A percentile compares a stretch with the other conserved stretches of the same genome.
phyloP scores from a whole-genome alignment of 2,113 vertebrate genomes.

The Nibea albiflora region DNA sequence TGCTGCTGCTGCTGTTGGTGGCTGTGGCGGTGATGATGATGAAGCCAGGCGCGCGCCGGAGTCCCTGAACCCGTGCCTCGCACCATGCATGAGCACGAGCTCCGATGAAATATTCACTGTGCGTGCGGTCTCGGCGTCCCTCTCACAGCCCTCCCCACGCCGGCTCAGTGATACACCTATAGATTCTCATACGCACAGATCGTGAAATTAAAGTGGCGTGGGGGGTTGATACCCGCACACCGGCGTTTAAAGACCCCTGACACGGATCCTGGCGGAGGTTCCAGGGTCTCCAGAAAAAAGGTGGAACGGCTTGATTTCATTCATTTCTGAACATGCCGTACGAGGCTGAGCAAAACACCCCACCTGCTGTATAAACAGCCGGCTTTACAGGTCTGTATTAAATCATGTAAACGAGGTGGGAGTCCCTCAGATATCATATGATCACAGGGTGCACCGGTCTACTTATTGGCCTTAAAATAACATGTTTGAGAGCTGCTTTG shows the following conservation, averaged over 20 bases:
- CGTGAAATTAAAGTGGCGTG: constrained; percentile 12
- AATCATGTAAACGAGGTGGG: background rate
- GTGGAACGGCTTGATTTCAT: background rate
- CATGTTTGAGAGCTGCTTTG: background rate
- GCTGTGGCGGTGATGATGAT: constrained; percentile 50
- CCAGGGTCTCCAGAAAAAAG: background rate
- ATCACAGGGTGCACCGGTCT: background rate
- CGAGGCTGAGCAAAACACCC: constrained; percentile 22
- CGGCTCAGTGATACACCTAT: constrained; percentile 46
- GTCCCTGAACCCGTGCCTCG: constrained; percentile 73
- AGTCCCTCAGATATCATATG: constrained; percentile 3
- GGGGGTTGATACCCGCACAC: constrained; percentile 16
- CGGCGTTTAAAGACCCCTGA: background rate
- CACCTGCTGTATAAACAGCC: constrained; percentile 44
- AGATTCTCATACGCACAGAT: constrained; percentile 35
- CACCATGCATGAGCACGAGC: constrained; percentile 77
- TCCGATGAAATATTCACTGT: constrained; percentile 82
- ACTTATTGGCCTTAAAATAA: background rate
- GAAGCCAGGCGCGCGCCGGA: constrained; percentile 68
- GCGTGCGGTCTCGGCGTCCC: constrained; percentile 69
- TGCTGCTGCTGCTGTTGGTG: constrained; percentile 23
- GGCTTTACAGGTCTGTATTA: constrained; percentile 12
- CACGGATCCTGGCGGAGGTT: constrained; percentile 8
- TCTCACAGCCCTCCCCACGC: constrained; percentile 52
- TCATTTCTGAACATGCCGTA: background rate